These are phyloP conservation scores for Aratinga solstitialis DNA, from an alignment of 2,797 vertebrate species.

Conservation along the genomic window DNA sequence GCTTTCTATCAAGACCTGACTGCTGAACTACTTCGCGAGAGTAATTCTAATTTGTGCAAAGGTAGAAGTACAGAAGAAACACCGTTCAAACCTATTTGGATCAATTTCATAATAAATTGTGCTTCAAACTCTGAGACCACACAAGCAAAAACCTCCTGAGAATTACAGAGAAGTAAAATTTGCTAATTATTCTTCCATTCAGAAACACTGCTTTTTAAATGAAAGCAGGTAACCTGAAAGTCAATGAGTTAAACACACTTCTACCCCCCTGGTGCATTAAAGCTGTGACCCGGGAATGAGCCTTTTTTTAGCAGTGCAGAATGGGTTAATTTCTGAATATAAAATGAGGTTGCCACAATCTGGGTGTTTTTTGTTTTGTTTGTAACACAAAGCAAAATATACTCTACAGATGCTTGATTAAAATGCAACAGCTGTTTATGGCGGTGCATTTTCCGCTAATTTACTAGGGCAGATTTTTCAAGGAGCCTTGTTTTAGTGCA, in stretches of 20 bases:
- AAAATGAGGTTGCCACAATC: conserved; percentile 72
- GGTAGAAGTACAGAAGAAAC: not conserved
- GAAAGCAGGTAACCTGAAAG: not conserved
- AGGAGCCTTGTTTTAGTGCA: conserved; percentile 66
- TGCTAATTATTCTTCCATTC: not conserved
- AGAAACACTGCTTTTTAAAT: not conserved
- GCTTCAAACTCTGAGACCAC: not conserved
- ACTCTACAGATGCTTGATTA: conserved; percentile 74
- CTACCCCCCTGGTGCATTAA: accelerated
- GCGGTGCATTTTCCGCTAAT: conserved; percentile 76
- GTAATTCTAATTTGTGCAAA: not conserved
- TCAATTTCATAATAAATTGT: not conserved
- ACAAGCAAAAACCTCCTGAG: not conserved
- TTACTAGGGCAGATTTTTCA: conserved; percentile 73
- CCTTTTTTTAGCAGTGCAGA: not conserved
- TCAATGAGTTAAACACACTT: not conserved
- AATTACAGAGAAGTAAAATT: not conserved
- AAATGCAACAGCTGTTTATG: conserved; percentile 81
- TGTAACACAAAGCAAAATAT: conserved; percentile 71
- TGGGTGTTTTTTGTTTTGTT: conserved; percentile 68
- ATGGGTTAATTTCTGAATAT: conserved; percentile 70
- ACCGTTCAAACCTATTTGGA: not conserved
- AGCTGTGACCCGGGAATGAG: not conserved
- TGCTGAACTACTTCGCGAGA: not conserved
- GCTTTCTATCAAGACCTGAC: conserved; percentile 2